Evolutionary conservation across 2,113 vertebrate genomes (phyloP).

Genomic region (Cebus imitator): DNA sequence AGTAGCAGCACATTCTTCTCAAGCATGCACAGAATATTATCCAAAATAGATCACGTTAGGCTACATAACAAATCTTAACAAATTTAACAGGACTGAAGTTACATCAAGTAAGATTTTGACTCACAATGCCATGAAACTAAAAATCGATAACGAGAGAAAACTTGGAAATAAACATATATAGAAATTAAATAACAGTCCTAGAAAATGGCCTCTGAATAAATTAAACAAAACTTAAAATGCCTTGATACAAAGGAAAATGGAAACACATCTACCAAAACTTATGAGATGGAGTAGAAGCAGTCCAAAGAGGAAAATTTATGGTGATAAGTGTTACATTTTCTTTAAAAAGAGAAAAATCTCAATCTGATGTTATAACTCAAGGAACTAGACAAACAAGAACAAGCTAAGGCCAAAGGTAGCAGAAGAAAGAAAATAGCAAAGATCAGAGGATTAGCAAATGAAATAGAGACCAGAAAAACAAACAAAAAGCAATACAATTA

Average conservation of each 20-base stretch:
- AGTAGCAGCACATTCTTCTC: neutral
- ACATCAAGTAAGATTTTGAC: neutral
- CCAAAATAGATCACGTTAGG: neutral
- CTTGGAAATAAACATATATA: neutral
- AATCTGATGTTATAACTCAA: neutral
- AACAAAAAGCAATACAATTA: neutral
- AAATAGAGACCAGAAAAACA: neutral
- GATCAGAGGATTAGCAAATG: neutral
- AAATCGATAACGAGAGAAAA: neutral
- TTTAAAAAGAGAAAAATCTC: neutral
- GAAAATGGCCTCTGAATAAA: neutral
- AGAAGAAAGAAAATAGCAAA: neutral
- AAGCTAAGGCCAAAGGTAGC: neutral
- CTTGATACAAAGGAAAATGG: neutral
- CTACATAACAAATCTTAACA: neutral
- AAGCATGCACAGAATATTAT: neutral
- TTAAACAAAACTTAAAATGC: neutral
- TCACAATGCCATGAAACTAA: neutral
- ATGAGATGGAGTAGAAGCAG: neutral
- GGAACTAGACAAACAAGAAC: neutral
- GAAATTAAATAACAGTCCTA: neutral
- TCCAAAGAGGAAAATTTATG: neutral
- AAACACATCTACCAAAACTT: neutral
- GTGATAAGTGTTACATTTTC: neutral
- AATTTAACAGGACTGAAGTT: neutral